A percentile compares a stretch with the other conserved stretches of the same genome.
Evolutionary conservation across 2,888 invertebrate genomes (phyloP).

Genomic region (Periphyllus acericola): DNA sequence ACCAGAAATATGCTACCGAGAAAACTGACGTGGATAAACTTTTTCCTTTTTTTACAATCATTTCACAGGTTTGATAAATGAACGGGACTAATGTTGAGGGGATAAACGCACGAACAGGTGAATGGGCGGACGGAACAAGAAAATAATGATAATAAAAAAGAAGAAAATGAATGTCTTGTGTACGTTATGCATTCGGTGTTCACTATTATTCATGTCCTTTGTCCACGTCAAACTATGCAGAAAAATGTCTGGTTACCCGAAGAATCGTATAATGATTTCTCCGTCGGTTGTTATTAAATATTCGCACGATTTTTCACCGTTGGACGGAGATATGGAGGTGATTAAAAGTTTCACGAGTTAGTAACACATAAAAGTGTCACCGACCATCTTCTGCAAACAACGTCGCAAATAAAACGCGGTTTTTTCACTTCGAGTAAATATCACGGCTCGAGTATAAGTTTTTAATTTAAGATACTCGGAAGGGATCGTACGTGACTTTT

Average conservation of each 20-base stretch:
- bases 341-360: constrained; percentile 36
- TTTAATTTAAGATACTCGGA: constrained; percentile 1
- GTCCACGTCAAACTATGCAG: constrained; percentile 38
- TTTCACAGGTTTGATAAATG: constrained; percentile 55
- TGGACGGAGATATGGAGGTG: not conserved
- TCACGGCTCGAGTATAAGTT: not conserved
- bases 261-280: constrained; percentile 34
- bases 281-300: not conserved
- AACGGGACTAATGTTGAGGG: constrained; percentile 45
- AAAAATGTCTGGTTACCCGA: constrained; percentile 12
- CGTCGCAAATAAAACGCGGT: constrained; percentile 1
- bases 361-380: not conserved
- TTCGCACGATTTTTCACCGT: not conserved
- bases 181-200: constrained; percentile 29
- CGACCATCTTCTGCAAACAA: not conserved
- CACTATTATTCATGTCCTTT: constrained; percentile 51
- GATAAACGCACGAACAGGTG: constrained; percentile 8
- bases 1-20: constrained; percentile 15
- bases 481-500: not conserved
- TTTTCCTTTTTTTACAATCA: constrained; percentile 47
- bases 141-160: not conserved
- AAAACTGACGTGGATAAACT: constrained; percentile 51
- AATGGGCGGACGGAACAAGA: not conserved
- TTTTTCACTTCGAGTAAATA: constrained; percentile 13
- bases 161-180: constrained; percentile 30